Conservation (phyloP, 2,113 vertebrate genomes). For the Caretta caretta region DNA sequence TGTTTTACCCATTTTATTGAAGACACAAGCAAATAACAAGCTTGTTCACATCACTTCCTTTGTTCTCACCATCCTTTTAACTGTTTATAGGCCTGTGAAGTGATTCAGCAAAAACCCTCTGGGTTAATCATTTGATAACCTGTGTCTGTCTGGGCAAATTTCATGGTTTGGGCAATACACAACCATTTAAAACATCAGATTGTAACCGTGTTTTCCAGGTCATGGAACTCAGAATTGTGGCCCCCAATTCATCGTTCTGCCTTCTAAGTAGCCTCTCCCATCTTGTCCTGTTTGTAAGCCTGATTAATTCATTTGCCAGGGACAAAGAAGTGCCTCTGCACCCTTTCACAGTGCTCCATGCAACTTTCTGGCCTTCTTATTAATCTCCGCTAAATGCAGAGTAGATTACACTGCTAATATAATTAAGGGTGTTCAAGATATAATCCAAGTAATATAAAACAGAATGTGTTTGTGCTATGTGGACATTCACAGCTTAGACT, state of each 20-base stretch:
- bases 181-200: background rate
- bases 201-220: background rate
- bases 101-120: background rate
- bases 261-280: background rate
- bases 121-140: background rate
- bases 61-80: background rate
- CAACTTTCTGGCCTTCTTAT: background rate
- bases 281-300: background rate
- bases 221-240: background rate
- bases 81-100: background rate
- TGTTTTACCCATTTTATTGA: background rate
- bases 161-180: background rate
- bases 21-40: background rate
- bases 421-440: background rate
- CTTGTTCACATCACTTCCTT: background rate
- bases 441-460: background rate
- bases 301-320: background rate
- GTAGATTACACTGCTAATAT: background rate
- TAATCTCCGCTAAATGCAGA: background rate
- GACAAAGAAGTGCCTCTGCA: background rate
- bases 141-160: background rate
- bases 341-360: background rate
- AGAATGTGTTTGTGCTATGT: background rate
- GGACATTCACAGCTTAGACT: background rate
- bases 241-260: background rate